Evolutionary conservation across 1,140 invertebrate genomes (phyloP).

Genomic region (Wasmannia auropunctata): DNA sequence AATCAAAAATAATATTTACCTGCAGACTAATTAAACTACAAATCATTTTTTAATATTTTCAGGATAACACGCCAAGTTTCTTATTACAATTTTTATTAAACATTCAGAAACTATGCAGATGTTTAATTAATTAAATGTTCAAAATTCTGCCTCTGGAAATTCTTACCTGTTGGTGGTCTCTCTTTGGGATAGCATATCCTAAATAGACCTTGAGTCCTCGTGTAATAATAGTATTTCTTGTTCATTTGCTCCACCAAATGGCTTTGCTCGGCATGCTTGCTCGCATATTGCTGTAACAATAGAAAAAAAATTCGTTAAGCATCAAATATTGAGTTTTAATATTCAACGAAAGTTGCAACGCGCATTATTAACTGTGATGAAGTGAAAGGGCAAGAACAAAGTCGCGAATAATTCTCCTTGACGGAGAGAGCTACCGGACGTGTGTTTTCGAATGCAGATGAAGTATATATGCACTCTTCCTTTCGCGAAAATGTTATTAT

Average conservation of each 20-base stretch:
- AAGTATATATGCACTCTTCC: conserved; percentile 14
- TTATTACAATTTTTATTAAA: background rate
- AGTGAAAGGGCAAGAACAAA: conserved; percentile 56
- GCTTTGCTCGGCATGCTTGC: conserved; percentile 89
- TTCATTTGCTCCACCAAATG: conserved; percentile 92
- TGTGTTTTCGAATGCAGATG: conserved; percentile 54
- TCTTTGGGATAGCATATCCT: conserved; percentile 96
- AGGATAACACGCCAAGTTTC: background rate
- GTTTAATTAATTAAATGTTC: background rate
- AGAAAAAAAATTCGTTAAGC: conserved; percentile 20
- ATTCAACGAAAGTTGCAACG: conserved; percentile 15
- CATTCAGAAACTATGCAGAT: background rate
- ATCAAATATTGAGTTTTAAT: background rate
- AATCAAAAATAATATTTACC: background rate
- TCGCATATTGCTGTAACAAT: conserved; percentile 89
- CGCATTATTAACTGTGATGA: conserved; percentile 17
- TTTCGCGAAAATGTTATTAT: conserved; percentile 58
- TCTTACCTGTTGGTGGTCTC: conserved; percentile 92
- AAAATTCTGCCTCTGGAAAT: background rate
- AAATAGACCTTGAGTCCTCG: conserved; percentile 95
- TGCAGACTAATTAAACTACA: background rate
- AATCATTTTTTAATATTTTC: background rate
- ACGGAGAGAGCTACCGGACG: conserved; percentile 43
- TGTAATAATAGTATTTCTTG: conserved; percentile 93
- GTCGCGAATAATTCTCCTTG: conserved; percentile 26